Base-by-base conservation (phyloP, 2,888 invertebrate species). In the Heliconius ismenius region DNA sequence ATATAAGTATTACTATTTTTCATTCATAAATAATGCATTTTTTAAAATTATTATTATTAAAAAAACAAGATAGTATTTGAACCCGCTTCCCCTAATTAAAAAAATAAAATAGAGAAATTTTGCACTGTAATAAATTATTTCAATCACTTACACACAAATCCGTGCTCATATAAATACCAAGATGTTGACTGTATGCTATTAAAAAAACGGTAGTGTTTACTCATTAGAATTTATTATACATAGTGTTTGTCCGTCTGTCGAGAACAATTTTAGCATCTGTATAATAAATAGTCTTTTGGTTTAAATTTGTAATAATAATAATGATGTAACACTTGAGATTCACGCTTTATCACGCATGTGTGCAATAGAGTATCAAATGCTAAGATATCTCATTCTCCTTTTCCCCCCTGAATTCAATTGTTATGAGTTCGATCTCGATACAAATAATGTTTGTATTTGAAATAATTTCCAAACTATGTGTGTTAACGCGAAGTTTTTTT, bases 201-300 rank as follows among this genome's bases (percentile, higher is more conserved):
- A 79, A 81, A 79, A 79, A 78, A 78, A 76, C 76, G 77, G 28
- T 76, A 73, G 76, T 79, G 80, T 79, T 81, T 79, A 81, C 77
- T 81, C 77, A 78, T 81, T 81, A 78, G 70, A 64, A 81, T 81
- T 81, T 81, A 81, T 81, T 81, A 78, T 79, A 77, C 76, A 73
- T 72, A 58, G 75, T 77, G 78, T 80, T 80, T 79, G 76, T 78
- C 76, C 62, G 70, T 76, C 75, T 78, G 74, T 60, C 58, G 74
- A 79, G 68, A 78, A 74, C 39, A 58, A 76, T 75, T 70, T 69
- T 49, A 76, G 77, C 72, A 77, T 76, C 73, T 73, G 74, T 76
- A 79, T 62, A 79, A 77, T 78, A 76, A 79, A 77, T 78, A 76
- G 76, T 39, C 74, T 79, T 76, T 77, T 75, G 73, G 75, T 77